These are phyloP conservation scores for Elephantulus edwardii DNA, from an alignment of 2,113 vertebrate genomes.

Conservation along the genomic window DNA sequence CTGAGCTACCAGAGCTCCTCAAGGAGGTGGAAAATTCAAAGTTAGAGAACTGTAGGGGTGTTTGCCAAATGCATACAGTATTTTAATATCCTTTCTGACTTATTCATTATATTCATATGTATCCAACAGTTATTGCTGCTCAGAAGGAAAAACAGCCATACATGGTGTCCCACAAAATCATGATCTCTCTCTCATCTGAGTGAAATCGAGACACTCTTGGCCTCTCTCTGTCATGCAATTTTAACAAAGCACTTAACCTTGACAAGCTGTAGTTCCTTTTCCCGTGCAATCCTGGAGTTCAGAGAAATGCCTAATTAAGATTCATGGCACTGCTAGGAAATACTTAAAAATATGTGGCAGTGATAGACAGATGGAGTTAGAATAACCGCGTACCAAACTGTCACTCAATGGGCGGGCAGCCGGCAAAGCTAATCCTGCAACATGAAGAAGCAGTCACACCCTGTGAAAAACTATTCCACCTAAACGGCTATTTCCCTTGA, in stretches of 20 bases:
- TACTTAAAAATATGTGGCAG: not conserved
- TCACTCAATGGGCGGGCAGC: rapidly evolving
- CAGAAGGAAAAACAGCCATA: not conserved
- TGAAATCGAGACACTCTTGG: not conserved
- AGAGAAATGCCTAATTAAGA: not conserved
- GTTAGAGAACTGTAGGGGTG: not conserved
- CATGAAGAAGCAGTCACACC: rapidly evolving
- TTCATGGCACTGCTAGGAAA: too few relatives aligned
- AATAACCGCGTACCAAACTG: not conserved
- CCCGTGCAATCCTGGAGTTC: not conserved
- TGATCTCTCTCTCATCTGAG: not conserved
- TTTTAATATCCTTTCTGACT: not conserved
- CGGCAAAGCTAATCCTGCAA: not conserved
- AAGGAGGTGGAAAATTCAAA: not conserved
- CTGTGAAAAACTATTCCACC: not conserved
- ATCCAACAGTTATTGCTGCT: not conserved
- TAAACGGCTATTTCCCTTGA: not conserved
- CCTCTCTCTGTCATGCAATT: not conserved
- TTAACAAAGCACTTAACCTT: not conserved
- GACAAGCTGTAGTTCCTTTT: not conserved
- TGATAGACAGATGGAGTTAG: not conserved
- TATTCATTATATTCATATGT: not conserved
- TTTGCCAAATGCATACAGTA: not conserved
- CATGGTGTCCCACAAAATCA: not conserved
- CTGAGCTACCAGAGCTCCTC: not conserved